phyloP scores from a whole-genome alignment of 2,113 vertebrate genomes.

The Esox niger region DNA sequence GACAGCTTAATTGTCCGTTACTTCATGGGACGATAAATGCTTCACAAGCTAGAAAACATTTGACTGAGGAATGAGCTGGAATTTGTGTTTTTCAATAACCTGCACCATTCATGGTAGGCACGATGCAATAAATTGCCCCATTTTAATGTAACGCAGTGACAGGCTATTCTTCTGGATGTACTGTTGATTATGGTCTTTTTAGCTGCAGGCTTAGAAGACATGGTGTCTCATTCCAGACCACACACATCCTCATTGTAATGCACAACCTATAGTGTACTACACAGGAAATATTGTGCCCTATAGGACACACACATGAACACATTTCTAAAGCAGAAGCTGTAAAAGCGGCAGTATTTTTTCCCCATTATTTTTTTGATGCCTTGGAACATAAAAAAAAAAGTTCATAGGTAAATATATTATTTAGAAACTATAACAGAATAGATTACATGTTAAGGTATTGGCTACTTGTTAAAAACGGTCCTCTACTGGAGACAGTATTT shows the following conservation, averaged over 20 bases:
- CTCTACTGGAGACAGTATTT: conserved; percentile 19
- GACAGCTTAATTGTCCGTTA: conserved; percentile 18
- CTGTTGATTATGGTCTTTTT: conserved; percentile 4
- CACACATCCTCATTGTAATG: neutral
- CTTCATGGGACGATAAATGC: conserved; percentile 10
- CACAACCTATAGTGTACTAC: neutral
- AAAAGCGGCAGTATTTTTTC: neutral
- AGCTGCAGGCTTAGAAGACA: neutral
- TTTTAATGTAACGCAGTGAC: neutral
- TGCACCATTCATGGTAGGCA: neutral
- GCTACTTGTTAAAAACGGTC: conserved; percentile 5
- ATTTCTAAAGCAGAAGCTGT: neutral
- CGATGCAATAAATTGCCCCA: neutral
- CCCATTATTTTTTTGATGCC: neutral
- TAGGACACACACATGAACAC: too few species aligned
- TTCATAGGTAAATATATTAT: conserved; percentile 8
- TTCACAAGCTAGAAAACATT: neutral
- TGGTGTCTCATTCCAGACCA: neutral
- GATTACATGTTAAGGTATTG: neutral
- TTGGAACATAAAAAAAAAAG: neutral
- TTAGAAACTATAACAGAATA: conserved; percentile 17
- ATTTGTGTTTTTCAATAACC: conserved; percentile 13
- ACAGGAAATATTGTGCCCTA: neutral
- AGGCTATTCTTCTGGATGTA: conserved; percentile 1
- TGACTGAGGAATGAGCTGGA: neutral